These are phyloP conservation scores for Agrochola lychnidis DNA, from an alignment of 2,888 invertebrate genomes.

Conservation along the genomic window DNA sequence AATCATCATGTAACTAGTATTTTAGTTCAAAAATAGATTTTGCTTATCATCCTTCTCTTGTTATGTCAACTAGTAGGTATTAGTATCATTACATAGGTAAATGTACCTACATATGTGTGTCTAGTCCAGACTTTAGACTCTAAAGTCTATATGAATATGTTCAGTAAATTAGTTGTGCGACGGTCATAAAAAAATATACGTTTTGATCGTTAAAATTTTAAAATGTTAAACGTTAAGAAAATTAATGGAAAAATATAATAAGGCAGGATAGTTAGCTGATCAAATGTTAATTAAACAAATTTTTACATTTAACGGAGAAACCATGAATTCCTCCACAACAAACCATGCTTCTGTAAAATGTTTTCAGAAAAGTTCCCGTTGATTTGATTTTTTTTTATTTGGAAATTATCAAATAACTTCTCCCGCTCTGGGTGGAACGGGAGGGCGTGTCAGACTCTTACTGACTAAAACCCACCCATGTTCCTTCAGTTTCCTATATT, in stretches of 20 bases:
- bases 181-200: background rate
- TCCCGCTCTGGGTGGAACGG: too few relatives aligned
- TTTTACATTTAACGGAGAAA: background rate
- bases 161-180: background rate
- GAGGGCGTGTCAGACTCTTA: too few relatives aligned
- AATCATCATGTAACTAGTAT: background rate
- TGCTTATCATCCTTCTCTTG: slow-evolving; percentile 1
- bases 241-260: background rate
- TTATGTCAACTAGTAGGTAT: slow-evolving; percentile 10
- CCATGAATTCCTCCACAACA: background rate
- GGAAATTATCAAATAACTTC: too few relatives aligned
- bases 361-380: background rate
- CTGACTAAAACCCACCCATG: too few relatives aligned
- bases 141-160: slow-evolving; percentile 5
- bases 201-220: background rate
- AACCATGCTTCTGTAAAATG: background rate
- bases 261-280: background rate
- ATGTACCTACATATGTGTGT: background rate
- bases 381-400: too few relatives aligned
- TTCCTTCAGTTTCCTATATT: too few relatives aligned
- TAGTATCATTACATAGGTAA: background rate
- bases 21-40: background rate
- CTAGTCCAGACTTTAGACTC: background rate
- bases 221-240: background rate
- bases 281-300: background rate